phyloP scores from a whole-genome alignment of 2,797 vertebrate genomes.

The Sparus aurata region DNA sequence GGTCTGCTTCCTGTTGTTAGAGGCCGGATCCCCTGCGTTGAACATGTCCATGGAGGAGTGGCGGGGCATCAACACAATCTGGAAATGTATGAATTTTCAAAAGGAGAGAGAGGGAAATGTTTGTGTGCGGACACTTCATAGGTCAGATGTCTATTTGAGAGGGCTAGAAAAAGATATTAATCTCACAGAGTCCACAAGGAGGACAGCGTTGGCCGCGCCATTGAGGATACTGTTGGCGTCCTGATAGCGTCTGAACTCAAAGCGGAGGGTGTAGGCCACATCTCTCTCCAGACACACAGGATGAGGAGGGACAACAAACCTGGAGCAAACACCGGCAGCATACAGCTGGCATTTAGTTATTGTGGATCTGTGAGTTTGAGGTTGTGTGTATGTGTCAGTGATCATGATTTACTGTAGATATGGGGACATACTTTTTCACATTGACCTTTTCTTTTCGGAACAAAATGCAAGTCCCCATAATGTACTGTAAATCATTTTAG shows the following conservation, averaged over 20 bases:
- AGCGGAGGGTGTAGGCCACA: slow-evolving; percentile 89
- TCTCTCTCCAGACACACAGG: slow-evolving; percentile 92
- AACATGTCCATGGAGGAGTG: slow-evolving; percentile 95
- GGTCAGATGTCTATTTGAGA: not conserved
- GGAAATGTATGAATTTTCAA: not conserved
- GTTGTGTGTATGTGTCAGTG: not conserved
- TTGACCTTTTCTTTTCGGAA: no score
- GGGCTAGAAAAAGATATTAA: not conserved
- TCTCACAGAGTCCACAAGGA: slow-evolving; percentile 95
- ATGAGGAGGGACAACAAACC: slow-evolving; percentile 88
- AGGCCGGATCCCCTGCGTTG: slow-evolving; percentile 87
- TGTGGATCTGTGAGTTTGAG: not conserved
- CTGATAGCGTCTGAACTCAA: slow-evolving; percentile 90
- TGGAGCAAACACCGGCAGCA: slow-evolving; percentile 65
- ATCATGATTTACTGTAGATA: no score
- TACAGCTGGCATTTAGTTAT: not conserved
- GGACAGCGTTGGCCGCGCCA: slow-evolving; percentile 73
- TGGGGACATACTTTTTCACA: no score
- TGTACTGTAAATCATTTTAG: no score
- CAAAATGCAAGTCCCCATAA: no score
- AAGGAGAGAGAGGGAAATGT: not conserved
- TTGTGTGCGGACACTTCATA: not conserved
- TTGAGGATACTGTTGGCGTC: slow-evolving; percentile 83
- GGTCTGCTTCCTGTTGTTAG: slow-evolving; percentile 87
- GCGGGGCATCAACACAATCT: slow-evolving; percentile 93